Evolutionary conservation across 2,113 vertebrate genomes (phyloP), one percentile per base, ranked within the genome.

Genomic region (Oenanthe melanoleuca): DNA sequence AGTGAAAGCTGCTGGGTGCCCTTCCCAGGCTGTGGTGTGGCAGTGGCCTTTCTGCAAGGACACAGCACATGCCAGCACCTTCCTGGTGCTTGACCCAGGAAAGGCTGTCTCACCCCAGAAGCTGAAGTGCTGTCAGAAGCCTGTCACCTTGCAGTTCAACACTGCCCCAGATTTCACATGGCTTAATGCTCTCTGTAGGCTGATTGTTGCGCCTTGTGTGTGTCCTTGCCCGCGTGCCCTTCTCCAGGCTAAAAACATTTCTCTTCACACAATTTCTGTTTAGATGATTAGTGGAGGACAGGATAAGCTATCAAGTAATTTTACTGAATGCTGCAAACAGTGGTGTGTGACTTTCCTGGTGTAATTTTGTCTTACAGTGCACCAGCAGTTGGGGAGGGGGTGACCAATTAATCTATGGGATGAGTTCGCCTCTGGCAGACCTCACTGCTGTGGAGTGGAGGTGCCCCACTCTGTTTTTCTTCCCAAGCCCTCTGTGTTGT

Each of bases 11-110:
- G 40, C 80, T 84, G 0, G 10, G 57, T 91, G 86, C 72, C 80
- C 77, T 93, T 93, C 69, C 17, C 19, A 11, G 28, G 5, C 42
- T 0, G 0, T 31, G 59, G 21, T 38, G 47, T 28, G 29, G 19
- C 40, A 5, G 37, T 26, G 67, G 26, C 82, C 67, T 38, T 86
- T 67, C 60, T 0, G 2, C 47, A 14, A 28, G 80, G 81, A 55
- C 2, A 0, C 13, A 16, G 33, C 52, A 8, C 0, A 2, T 66
- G 79, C 75, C 45, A 16, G 72, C 0, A 0, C 22, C 31, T 47
- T 52, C 52, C 40, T 71, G 52, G 15, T 1, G 2, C 40, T 65
- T 31, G 50, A 15, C 59, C 52, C 18, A 5, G 79, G 26, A 53
- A 50, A 42, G 29, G 12, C 37, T 66, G 55, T 25, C 38, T 38